Evolutionary conservation across 2,888 invertebrate species (phyloP), one percentile per base, ranked within the genome.

Genomic region (Drosophila koepferae): DNA sequence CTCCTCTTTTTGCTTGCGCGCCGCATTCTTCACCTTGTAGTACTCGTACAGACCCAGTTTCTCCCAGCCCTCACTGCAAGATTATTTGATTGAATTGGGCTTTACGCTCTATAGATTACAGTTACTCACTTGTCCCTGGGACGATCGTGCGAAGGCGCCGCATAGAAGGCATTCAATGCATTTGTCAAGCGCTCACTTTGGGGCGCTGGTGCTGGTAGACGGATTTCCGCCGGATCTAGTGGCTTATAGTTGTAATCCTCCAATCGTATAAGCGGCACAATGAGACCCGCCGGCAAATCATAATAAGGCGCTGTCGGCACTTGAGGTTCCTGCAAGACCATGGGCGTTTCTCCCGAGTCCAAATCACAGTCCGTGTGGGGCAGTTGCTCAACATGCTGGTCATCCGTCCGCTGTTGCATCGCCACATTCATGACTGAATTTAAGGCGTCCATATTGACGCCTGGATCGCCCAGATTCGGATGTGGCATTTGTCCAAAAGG

Each of bases 31-130:
- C 8, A 98, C 98, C 94, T 98, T 98, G 94, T 98, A 99, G 94
- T 98, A 99, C 94, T 99, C 99, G 93, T 98, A 99, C 63, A 99
- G 94, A 74, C 98, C 99, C 90, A 99, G 94, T 93, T 98, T 98
- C 93, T 99, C 99, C 99, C 99, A 99, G 38, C 99, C 99, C 93
- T 99, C 99, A 93, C 96, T 96, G 92, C 63, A 94, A 91, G 0
- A 51, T 34, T 7, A 5, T 28, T 12, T 28, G 18, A 46, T 46
- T 16, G 18, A 0, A 44, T 40, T 34, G 2, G 10, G 2, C 34
- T 12, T 34, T 3, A 12, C 2, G 3, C 3, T 7, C 14, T 28
- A 18, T 9, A 53, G 9, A 12, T 0, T 23, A 3, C 18, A 2
- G 8, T 10, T 20, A 72, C 76, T 71, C 36, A 97, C 97, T 96